A percentile compares a stretch with the other conserved stretches of the same genome.
Conservation (phyloP, 2,888 invertebrate species). For the Blera fallax region DNA sequence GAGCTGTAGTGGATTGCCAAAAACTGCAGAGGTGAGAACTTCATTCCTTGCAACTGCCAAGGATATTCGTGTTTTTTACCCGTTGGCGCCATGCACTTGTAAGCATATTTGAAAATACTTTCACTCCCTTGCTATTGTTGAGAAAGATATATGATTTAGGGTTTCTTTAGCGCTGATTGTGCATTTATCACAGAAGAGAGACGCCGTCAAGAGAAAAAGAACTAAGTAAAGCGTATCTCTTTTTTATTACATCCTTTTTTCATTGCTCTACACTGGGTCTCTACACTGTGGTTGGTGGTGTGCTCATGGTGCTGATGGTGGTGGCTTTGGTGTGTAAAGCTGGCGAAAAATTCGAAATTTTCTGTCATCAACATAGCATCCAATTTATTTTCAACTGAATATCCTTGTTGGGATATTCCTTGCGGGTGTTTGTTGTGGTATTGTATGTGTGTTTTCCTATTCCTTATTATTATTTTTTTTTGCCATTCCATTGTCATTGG, state of each 20-base stretch:
- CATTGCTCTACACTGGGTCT: constrained; percentile 31
- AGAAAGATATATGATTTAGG: constrained; percentile 37
- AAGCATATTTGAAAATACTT: background rate
- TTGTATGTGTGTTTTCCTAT: background rate
- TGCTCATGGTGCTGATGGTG: constrained; percentile 40
- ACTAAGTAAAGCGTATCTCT: constrained; percentile 29
- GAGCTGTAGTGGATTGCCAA: background rate
- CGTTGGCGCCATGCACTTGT: constrained; percentile 45
- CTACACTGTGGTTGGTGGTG: constrained; percentile 4
- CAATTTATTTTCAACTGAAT: constrained; percentile 60
- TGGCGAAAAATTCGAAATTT: constrained; percentile 48
- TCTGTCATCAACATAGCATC: constrained; percentile 67
- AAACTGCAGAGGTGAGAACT: constrained; percentile 30
- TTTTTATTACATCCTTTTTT: constrained; percentile 51
- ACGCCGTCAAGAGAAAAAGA: background rate
- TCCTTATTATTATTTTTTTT: constrained; percentile 33
- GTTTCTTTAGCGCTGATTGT: constrained; percentile 45
- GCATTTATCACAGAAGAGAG: constrained; percentile 57
- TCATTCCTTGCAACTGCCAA: constrained; percentile 41
- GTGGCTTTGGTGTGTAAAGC: constrained; percentile 46
- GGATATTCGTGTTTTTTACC: background rate
- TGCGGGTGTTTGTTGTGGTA: constrained; percentile 37
- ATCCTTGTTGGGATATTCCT: constrained; percentile 42
- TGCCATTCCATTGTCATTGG: constrained; percentile 16
- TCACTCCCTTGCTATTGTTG: constrained; percentile 4